A percentile compares a stretch with the other conserved stretches of the same genome.
phyloP scores from a whole-genome alignment of 2,888 invertebrate species.

The Cephus rjabovi region DNA sequence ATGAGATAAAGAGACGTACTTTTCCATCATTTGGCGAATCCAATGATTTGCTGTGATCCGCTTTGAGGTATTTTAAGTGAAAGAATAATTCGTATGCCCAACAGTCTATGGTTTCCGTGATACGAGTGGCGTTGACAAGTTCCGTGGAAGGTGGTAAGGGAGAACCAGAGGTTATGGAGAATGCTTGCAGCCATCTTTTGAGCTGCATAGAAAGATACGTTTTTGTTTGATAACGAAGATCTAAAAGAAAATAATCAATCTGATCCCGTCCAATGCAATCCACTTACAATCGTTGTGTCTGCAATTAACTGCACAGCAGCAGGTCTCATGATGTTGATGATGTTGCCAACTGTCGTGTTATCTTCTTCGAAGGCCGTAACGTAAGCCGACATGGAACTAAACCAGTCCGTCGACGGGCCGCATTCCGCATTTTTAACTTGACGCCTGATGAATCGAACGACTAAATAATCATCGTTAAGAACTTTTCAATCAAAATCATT shows the following conservation, averaged over 20 bases:
- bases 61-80: slow-evolving; percentile 54
- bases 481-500: slow-evolving; percentile 9
- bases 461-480: slow-evolving; percentile 8
- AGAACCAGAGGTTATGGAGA: slow-evolving; percentile 29
- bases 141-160: slow-evolving; percentile 30
- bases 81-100: slow-evolving; percentile 61
- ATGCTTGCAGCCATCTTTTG: slow-evolving; percentile 56
- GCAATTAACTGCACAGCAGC: slow-evolving; percentile 52
- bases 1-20: too few relatives aligned
- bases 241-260: slow-evolving; percentile 9
- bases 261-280: neutral
- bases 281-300: slow-evolving; percentile 52
- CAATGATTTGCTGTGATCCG: slow-evolving; percentile 30
- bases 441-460: slow-evolving; percentile 29
- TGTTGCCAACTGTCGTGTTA: slow-evolving; percentile 41
- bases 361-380: slow-evolving; percentile 38
- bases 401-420: slow-evolving; percentile 37
- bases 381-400: slow-evolving; percentile 33
- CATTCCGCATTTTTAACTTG: slow-evolving; percentile 43
- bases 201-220: slow-evolving; percentile 35
- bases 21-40: too few relatives aligned
- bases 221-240: neutral
- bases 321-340: slow-evolving; percentile 50
- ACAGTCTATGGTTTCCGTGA: slow-evolving; percentile 54
- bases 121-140: slow-evolving; percentile 47